Conservation (phyloP, 2,113 vertebrate genomes). For the Rhinichthys klamathensis region DNA sequence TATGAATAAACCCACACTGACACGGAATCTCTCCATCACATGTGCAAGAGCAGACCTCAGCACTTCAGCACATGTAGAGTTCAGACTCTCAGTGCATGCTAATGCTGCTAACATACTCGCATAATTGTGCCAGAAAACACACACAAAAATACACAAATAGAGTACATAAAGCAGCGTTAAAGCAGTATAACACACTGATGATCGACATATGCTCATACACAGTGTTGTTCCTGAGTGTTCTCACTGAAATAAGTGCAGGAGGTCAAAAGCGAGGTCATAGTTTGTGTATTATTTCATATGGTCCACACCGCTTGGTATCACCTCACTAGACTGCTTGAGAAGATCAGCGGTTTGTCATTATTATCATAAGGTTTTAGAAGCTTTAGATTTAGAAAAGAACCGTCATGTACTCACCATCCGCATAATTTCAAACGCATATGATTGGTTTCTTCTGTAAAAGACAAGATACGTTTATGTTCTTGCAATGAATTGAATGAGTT, state of each 20-base stretch:
- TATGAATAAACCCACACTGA: constrained; percentile 25
- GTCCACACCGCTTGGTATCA: neutral
- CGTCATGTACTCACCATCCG: neutral
- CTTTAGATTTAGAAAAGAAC: neutral
- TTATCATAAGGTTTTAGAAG: neutral
- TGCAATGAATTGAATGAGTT: neutral
- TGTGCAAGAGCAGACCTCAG: constrained; percentile 19
- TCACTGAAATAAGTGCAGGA: neutral
- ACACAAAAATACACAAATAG: neutral
- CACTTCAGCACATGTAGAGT: constrained; percentile 13
- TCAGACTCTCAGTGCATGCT: neutral
- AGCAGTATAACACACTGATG: neutral
- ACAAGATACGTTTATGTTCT: neutral
- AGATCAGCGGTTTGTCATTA: neutral
- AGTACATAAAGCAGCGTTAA: neutral
- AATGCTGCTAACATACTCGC: neutral
- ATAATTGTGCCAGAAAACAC: constrained; percentile 34
- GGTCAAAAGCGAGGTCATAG: neutral
- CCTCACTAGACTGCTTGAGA: neutral
- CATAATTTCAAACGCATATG: neutral
- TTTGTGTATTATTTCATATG: neutral
- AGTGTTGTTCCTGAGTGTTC: neutral
- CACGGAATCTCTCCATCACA: constrained; percentile 1
- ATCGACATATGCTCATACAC: neutral
- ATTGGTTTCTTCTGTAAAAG: neutral